A percentile compares a stretch with the other conserved stretches of the same genome.
Evolutionary conservation across 2,888 invertebrate genomes (phyloP).

Genomic region (Cataglyphis livida): DNA sequence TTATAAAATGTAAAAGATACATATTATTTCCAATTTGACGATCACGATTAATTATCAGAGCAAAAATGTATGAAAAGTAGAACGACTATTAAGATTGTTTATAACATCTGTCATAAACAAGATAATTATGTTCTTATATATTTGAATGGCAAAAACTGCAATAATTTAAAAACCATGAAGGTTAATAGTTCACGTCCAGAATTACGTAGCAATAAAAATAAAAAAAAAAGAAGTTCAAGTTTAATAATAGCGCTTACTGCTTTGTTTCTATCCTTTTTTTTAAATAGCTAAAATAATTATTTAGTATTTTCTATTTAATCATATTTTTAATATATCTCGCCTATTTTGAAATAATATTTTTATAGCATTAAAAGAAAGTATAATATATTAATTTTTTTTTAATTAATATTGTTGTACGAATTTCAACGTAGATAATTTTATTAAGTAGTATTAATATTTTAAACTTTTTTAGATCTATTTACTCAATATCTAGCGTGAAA

Average conservation of each 20-base stretch:
- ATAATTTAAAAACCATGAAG: not conserved
- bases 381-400: not conserved
- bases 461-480: not conserved
- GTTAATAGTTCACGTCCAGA: not conserved
- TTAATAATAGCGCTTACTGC: slow-evolving; percentile 1
- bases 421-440: not conserved
- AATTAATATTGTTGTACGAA: not conserved
- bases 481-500: not conserved
- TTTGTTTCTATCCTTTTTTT: not conserved
- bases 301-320: not conserved
- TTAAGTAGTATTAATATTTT: not conserved
- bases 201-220: not conserved
- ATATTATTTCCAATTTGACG: not conserved
- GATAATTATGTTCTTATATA: not conserved
- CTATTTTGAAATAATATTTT: slow-evolving; percentile 17
- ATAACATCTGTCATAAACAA: not conserved
- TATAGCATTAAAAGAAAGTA: not conserved
- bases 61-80: not conserved
- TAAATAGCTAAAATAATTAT: not conserved
- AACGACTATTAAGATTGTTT: not conserved
- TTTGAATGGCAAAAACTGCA: not conserved
- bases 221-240: not conserved
- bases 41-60: not conserved
- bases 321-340: not conserved
- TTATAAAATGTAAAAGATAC: not conserved